These are phyloP conservation scores for Heliconius melpomene DNA, from an alignment of 1,140 invertebrate species.

Conservation along the genomic window DNA sequence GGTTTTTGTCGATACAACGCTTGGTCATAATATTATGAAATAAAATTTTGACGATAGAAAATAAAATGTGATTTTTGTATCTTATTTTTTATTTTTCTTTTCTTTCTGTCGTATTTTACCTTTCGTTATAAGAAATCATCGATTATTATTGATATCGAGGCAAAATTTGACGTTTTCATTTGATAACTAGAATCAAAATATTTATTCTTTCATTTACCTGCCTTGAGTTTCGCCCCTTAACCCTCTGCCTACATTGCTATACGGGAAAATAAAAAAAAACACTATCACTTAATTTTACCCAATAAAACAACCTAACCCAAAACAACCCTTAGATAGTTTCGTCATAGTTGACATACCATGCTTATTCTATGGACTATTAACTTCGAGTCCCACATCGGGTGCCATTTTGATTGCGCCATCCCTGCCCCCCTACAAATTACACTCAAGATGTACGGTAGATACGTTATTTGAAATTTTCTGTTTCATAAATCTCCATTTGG, in stretches of 20 bases:
- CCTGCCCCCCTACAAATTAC: slow-evolving; percentile 56
- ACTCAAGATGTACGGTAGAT: slow-evolving; percentile 48
- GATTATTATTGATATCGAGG: too few species aligned
- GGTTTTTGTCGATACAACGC: not conserved
- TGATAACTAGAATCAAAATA: too few species aligned
- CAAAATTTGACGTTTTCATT: too few species aligned
- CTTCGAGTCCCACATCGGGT: not conserved
- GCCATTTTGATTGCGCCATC: not conserved
- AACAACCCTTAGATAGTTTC: not conserved
- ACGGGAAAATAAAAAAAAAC: too few species aligned
- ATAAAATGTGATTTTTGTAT: not conserved
- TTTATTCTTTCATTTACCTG: too few species aligned
- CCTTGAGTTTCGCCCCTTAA: too few species aligned
- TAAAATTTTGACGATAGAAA: not conserved
- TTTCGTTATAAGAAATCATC: too few species aligned
- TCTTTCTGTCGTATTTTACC: not conserved
- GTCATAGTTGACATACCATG: not conserved
- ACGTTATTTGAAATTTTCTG: slow-evolving; percentile 63
- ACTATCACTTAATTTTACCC: not conserved
- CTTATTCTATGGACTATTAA: not conserved
- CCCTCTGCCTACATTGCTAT: too few species aligned
- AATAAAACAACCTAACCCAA: not conserved
- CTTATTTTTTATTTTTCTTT: not conserved
- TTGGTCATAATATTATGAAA: not conserved
- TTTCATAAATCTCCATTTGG: slow-evolving; percentile 74